phyloP scores from a whole-genome alignment of 1,140 invertebrate species.

The Halesus radiatus region DNA sequence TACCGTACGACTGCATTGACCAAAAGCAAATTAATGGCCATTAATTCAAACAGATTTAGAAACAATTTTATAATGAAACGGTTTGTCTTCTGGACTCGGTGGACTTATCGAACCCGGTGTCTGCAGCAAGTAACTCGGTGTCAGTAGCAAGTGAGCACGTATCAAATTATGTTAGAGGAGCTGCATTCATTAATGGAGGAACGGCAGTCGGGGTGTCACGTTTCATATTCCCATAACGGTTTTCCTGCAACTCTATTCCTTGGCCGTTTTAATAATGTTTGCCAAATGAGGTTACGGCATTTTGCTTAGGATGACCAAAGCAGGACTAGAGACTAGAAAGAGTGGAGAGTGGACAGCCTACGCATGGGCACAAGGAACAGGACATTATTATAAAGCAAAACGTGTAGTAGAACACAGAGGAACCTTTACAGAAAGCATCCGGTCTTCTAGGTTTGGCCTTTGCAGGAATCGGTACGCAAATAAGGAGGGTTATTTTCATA shows the following conservation, averaged over 20 bases:
- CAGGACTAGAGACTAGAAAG: too few species aligned
- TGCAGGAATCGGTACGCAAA: too few species aligned
- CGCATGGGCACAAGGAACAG: too few species aligned
- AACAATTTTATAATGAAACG: neutral
- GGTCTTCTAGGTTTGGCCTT: too few species aligned
- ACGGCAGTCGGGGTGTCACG: slow-evolving; percentile 27
- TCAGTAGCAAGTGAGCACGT: neutral
- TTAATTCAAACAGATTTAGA: neutral
- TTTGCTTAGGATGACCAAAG: neutral
- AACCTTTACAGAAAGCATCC: too few species aligned
- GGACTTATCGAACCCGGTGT: neutral
- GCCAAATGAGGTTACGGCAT: slow-evolving; percentile 12
- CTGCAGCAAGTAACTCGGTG: neutral
- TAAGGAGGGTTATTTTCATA: too few species aligned
- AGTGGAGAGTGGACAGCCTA: too few species aligned
- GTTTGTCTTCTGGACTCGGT: neutral
- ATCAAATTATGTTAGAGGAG: neutral
- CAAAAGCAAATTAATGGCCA: neutral
- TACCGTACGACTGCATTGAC: neutral
- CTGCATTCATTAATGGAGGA: neutral
- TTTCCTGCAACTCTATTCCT: slow-evolving; percentile 9
- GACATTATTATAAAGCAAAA: too few species aligned
- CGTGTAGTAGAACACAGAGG: too few species aligned
- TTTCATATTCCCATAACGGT: slow-evolving; percentile 34
- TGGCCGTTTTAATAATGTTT: slow-evolving; percentile 9